These are phyloP conservation scores for Drosophila pandora DNA, from an alignment of 1,140 invertebrate genomes.

Conservation along the genomic window DNA sequence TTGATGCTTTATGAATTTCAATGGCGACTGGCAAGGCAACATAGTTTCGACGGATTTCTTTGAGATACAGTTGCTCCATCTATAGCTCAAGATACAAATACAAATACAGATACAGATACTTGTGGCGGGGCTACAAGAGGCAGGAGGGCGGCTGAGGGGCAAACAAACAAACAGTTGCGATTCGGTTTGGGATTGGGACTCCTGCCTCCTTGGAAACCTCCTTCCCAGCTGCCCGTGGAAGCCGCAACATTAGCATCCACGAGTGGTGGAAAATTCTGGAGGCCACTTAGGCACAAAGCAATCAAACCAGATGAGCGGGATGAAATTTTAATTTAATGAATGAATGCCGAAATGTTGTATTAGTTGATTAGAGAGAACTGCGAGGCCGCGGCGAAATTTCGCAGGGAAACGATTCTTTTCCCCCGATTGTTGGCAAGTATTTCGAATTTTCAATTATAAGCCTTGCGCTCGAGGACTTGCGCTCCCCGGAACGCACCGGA, in stretches of 20 bases:
- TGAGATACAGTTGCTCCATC: slow-evolving; percentile 32
- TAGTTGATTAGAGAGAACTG: slow-evolving; percentile 68
- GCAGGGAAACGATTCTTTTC: not conserved
- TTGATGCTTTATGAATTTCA: slow-evolving; percentile 80
- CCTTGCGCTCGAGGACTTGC: slow-evolving; percentile 39
- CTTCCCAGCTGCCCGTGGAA: slow-evolving; percentile 19
- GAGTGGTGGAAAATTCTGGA: slow-evolving; percentile 12
- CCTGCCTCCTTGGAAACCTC: slow-evolving; percentile 7
- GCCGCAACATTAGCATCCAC: slow-evolving; percentile 29
- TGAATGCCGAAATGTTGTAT: slow-evolving; percentile 74
- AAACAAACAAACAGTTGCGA: slow-evolving; percentile 72
- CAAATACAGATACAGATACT: slow-evolving; percentile 37
- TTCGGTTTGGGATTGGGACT: slow-evolving; percentile 66
- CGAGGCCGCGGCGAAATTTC: slow-evolving; percentile 21
- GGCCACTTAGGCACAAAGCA: slow-evolving; percentile 74
- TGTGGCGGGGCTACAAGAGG: slow-evolving; percentile 1
- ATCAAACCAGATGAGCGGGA: slow-evolving; percentile 78
- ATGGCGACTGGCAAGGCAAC: slow-evolving; percentile 46
- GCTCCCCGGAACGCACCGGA: not conserved
- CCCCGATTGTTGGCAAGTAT: not conserved
- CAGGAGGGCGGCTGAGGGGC: slow-evolving; percentile 44
- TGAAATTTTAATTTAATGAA: slow-evolving; percentile 82
- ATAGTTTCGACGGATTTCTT: slow-evolving; percentile 58
- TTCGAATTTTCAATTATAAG: slow-evolving; percentile 70
- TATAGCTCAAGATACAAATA: slow-evolving; percentile 23